Conservation (phyloP, 2,797 vertebrate species). For the Alauda arvensis region DNA sequence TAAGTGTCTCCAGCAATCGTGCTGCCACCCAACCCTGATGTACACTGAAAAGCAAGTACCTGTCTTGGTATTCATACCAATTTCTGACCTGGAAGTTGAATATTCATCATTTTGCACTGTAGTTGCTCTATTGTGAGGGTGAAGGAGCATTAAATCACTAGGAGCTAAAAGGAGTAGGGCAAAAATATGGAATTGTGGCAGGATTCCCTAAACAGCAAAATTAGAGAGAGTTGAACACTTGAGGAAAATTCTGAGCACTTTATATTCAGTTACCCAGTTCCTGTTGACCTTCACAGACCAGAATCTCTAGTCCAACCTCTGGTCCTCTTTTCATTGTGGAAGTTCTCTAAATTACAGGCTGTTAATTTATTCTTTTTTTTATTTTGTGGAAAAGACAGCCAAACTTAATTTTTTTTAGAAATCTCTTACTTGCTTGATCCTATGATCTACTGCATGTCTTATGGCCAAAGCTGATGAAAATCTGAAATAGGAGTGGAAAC, state of each 20-base stretch:
- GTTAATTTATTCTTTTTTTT: background rate
- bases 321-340: background rate
- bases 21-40: constrained; percentile 29
- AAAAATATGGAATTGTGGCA: background rate
- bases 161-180: background rate
- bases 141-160: constrained; percentile 7
- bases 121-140: background rate
- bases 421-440: background rate
- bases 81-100: background rate
- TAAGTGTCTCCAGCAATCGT: constrained; percentile 63
- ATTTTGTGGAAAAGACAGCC: background rate
- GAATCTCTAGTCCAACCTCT: background rate
- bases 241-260: background rate
- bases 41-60: constrained; percentile 2
- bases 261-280: background rate
- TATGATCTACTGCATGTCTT: background rate
- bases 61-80: background rate
- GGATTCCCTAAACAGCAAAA: background rate
- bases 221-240: background rate
- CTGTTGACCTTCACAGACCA: background rate
- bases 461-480: background rate
- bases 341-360: background rate
- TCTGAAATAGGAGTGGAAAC: background rate
- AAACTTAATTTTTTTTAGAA: background rate
- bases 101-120: constrained; percentile 24